Evolutionary conservation across 2,888 invertebrate genomes (phyloP).

Genomic region (Drosophila engyochracea): DNA sequence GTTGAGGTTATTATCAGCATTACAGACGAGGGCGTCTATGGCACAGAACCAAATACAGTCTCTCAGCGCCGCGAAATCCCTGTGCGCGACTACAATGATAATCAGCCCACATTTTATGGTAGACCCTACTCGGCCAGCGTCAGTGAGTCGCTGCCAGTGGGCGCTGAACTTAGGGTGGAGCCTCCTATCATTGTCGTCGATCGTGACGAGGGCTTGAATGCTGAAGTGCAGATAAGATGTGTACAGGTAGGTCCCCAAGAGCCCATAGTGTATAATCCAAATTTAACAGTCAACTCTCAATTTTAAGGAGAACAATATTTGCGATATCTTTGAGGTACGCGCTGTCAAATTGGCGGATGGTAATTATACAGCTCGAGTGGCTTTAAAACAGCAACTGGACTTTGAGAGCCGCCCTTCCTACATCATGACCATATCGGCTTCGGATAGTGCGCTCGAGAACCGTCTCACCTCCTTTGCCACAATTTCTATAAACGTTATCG

Average conservation of each 20-base stretch:
- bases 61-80: conserved; percentile 91
- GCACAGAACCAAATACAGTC: conserved; percentile 91
- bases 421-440: conserved; percentile 89
- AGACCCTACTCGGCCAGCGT: conserved; percentile 91
- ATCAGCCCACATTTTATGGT: conserved; percentile 90
- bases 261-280: neutral
- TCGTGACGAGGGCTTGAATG: conserved; percentile 90
- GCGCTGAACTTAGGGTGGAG: conserved; percentile 87
- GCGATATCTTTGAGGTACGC: conserved; percentile 89
- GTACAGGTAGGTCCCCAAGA: conserved; percentile 85
- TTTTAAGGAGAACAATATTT: conserved; percentile 88
- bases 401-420: conserved; percentile 92
- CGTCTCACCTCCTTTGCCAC: conserved; percentile 90
- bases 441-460: conserved; percentile 88
- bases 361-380: conserved; percentile 89
- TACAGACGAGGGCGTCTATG: conserved; percentile 90
- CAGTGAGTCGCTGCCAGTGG: conserved; percentile 89
- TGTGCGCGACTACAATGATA: conserved; percentile 93
- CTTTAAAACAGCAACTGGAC: conserved; percentile 89
- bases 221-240: conserved; percentile 89
- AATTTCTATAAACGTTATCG: conserved; percentile 90
- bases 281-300: neutral
- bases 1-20: conserved; percentile 93
- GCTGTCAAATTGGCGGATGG: conserved; percentile 89
- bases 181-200: conserved; percentile 90